Conservation (phyloP, 2,888 invertebrate genomes). For the Aphidoletes aphidimyza region DNA sequence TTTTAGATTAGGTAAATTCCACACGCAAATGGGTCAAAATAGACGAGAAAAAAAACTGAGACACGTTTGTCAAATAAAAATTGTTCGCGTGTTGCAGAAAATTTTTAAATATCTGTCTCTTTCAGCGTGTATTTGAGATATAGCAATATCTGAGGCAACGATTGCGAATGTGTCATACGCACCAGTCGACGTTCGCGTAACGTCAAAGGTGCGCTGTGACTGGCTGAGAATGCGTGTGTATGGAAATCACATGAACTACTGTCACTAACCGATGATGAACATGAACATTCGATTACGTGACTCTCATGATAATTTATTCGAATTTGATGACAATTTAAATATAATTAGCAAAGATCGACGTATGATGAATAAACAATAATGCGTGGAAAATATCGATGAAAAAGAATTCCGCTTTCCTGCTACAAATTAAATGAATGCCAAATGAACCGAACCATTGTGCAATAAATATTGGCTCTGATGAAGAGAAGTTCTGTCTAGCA, state of each 20-base stretch:
- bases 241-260: conserved; percentile 37
- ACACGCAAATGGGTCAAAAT: conserved; percentile 29
- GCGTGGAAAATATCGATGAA: not conserved
- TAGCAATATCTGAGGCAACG: not conserved
- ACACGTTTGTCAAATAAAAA: conserved; percentile 52
- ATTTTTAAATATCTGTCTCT: not conserved
- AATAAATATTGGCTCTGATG: too few species aligned
- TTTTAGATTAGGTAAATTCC: not conserved
- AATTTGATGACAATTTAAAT: conserved; percentile 38
- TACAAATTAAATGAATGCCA: too few species aligned
- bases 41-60: not conserved
- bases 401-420: not conserved
- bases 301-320: conserved; percentile 39
- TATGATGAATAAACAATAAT: not conserved
- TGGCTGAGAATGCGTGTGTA: not conserved
- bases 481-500: too few species aligned
- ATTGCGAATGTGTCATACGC: not conserved
- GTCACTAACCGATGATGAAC: conserved; percentile 42
- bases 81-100: conserved; percentile 9
- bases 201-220: not conserved
- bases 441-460: too few species aligned
- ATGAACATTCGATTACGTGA: conserved; percentile 50
- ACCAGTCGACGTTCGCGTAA: too few species aligned
- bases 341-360: conserved; percentile 24
- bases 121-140: not conserved